Base-by-base conservation (phyloP, 2,797 vertebrate genomes). In the Hirundo rustica region DNA sequence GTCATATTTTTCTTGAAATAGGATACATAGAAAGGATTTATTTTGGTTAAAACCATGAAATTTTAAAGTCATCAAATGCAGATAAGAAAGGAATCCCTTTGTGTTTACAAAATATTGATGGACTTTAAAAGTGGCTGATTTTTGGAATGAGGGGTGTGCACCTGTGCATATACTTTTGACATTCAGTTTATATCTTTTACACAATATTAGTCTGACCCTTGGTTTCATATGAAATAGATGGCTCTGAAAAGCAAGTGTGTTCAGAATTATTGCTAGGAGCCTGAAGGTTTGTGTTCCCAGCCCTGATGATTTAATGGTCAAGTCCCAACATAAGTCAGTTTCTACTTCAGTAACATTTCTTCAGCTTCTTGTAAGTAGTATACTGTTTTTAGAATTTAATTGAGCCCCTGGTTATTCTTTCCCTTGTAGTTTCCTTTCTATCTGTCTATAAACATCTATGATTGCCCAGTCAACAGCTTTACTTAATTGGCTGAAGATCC, bases 401-500 rank as follows among this genome's bases (percentile, higher is more conserved):
- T 78, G 73, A 95, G 51, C 8, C 19, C 27, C n/a, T 84, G 58
- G 34, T 86, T 93, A 73, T 86, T 78, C 29, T 85, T 88, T 84
- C 10, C 32, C 48, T 73, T 81, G 48, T 88, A 88, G 79, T 73
- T 95, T 86, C 48, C 51, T 88, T 86, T 88, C 82, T 89, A 36
- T 86, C 51, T 88, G 66, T 85, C 90, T 92, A 76, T 89, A 91
- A 96, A 87, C 64, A 88, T 85, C 85, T 91, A 78, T 42, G 91
- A 93, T 88, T 91, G 58, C 45, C 82, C 82, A 86, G 89, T 93
- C 92, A 92, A 84, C 88, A 78, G 79, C 55, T 48, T 94, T 75
- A 84, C 76, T 95, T 97, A 96, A 96, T 88, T 96, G 92, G 76
- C 87, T 96, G 93, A 94, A 96, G 94, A 88, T 90, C 64, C 55